Evolutionary conservation across 2,113 vertebrate genomes (phyloP).

Genomic region (Ptychochromis oligacanthus): DNA sequence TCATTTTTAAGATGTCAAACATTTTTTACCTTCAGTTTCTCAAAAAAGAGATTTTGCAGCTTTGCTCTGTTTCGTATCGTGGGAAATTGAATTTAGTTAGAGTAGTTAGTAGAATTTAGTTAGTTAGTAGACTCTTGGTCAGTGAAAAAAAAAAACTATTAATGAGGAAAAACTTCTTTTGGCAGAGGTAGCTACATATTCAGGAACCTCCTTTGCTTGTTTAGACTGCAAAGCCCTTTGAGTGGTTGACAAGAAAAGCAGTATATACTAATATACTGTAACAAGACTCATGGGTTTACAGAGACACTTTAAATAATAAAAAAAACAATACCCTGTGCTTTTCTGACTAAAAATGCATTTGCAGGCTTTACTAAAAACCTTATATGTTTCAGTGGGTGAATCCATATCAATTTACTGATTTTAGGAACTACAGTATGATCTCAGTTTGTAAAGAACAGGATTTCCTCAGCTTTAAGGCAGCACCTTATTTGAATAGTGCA

Average conservation of each 20-base stretch:
- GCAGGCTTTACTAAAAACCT: neutral
- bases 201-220: neutral
- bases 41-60: neutral
- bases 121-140: neutral
- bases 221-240: neutral
- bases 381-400: neutral
- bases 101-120: too few relatives aligned
- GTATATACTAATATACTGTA: neutral
- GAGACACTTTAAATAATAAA: neutral
- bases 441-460: constrained; percentile 23
- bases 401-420: neutral
- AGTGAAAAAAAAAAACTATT: neutral
- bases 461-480: constrained; percentile 28
- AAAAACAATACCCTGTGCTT: neutral
- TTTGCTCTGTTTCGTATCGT: neutral
- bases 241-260: neutral
- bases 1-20: neutral
- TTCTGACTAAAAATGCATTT: neutral
- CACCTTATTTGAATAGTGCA: constrained; percentile 60
- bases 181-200: neutral
- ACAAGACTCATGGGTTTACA: neutral
- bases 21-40: neutral
- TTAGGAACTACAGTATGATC: neutral
- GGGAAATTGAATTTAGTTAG: neutral
- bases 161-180: neutral